These are phyloP conservation scores for Baryphthengus martii DNA, from an alignment of 2,113 vertebrate species.

Conservation along the genomic window DNA sequence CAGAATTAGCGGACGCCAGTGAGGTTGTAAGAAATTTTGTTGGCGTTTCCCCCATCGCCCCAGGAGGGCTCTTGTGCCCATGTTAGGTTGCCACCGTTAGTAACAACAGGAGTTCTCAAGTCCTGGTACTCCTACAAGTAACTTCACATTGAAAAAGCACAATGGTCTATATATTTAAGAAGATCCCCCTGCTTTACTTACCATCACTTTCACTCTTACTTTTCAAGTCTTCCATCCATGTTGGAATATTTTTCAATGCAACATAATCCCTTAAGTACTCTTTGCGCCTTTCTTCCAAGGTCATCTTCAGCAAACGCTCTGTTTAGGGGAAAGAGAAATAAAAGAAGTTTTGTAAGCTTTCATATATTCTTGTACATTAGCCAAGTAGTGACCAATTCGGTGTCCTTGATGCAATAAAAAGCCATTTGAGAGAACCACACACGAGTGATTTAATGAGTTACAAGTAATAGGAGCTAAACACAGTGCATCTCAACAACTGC, in stretches of 20 bases:
- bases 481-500: neutral
- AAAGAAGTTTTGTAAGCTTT: neutral
- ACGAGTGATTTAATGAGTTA: neutral
- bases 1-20: neutral
- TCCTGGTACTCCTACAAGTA: neutral
- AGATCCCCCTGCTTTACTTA: constrained; percentile 40
- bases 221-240: constrained; percentile 83
- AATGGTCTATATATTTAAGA: neutral
- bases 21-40: neutral
- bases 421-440: neutral
- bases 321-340: neutral
- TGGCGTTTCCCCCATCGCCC: rapidly evolving
- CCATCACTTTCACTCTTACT: constrained; percentile 71
- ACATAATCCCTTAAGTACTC: constrained; percentile 83
- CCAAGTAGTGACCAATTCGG: neutral
- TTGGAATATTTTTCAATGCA: constrained; percentile 80
- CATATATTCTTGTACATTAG: neutral
- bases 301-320: constrained; percentile 90
- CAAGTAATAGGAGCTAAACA: neutral
- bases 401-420: neutral
- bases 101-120: neutral
- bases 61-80: neutral
- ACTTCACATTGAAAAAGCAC: neutral
- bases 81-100: neutral
- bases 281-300: constrained; percentile 88